A percentile compares a stretch with the other conserved stretches of the same genome.
Conservation (phyloP, 2,888 invertebrate genomes). For the Hyles lineata region DNA sequence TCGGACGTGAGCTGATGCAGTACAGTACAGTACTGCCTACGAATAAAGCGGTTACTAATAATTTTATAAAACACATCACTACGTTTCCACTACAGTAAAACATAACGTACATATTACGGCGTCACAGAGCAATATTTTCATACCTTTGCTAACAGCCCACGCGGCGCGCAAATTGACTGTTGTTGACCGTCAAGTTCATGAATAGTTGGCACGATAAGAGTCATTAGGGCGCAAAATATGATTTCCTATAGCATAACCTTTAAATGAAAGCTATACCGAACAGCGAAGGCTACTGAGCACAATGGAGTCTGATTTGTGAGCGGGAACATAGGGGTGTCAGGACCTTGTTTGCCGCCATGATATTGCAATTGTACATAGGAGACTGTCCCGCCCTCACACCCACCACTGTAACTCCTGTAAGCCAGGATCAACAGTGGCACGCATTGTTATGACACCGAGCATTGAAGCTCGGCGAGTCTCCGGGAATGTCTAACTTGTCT, state of each 20-base stretch:
- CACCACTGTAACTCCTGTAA: too few relatives aligned
- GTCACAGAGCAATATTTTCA: too few relatives aligned
- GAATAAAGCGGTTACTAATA: too few relatives aligned
- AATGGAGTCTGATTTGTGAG: slow-evolving; percentile 35
- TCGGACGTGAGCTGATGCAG: too few relatives aligned
- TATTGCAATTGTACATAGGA: not conserved
- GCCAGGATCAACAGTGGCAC: too few relatives aligned
- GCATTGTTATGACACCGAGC: too few relatives aligned
- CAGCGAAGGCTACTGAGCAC: slow-evolving; percentile 23
- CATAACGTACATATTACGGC: not conserved
- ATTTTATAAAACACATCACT: not conserved
- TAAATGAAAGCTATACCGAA: slow-evolving; percentile 24
- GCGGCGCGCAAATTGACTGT: slow-evolving; percentile 19
- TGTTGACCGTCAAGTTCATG: slow-evolving; percentile 16
- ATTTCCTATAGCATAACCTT: slow-evolving; percentile 25
- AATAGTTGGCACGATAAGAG: slow-evolving; percentile 16
- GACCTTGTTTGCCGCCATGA: not conserved
- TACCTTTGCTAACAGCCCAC: not conserved
- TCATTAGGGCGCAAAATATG: slow-evolving; percentile 22
- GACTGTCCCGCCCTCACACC: too few relatives aligned
- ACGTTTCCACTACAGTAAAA: not conserved
- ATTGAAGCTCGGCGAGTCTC: too few relatives aligned
- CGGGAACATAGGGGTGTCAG: slow-evolving; percentile 12
- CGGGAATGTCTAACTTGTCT: too few relatives aligned
- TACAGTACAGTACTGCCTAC: too few relatives aligned